These are phyloP conservation scores for Nephrotoma appendiculata DNA, from an alignment of 2,888 invertebrate genomes.

Conservation along the genomic window DNA sequence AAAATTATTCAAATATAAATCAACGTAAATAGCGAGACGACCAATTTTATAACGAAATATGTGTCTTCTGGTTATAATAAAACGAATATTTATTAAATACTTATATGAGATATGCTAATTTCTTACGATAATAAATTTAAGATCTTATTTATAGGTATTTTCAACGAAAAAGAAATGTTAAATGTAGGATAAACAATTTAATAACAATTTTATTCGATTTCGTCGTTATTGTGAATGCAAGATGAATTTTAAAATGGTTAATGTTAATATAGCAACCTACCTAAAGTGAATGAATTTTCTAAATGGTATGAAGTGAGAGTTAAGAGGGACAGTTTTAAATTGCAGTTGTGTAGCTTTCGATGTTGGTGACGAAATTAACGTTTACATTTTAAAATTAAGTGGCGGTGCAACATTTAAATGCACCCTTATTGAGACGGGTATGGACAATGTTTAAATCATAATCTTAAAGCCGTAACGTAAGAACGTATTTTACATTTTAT, in stretches of 20 bases:
- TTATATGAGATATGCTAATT: background rate
- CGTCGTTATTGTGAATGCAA: background rate
- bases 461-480: too few relatives aligned
- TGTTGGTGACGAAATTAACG: too few relatives aligned
- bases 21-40: background rate
- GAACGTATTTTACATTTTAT: too few relatives aligned
- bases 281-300: background rate
- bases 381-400: too few relatives aligned
- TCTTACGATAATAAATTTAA: background rate
- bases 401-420: too few relatives aligned
- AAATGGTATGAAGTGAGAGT: too few relatives aligned
- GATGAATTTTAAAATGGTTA: background rate
- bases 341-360: too few relatives aligned
- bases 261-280: background rate
- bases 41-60: background rate
- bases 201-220: background rate
- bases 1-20: background rate
- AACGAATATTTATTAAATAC: background rate
- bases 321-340: too few relatives aligned
- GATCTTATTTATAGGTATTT: background rate
- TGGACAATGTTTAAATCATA: too few relatives aligned
- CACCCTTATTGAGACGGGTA: too few relatives aligned
- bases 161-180: background rate
- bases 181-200: background rate
- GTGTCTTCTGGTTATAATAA: background rate